phyloP scores from a whole-genome alignment of 2,113 vertebrate genomes.

The Archocentrus centrarchus region DNA sequence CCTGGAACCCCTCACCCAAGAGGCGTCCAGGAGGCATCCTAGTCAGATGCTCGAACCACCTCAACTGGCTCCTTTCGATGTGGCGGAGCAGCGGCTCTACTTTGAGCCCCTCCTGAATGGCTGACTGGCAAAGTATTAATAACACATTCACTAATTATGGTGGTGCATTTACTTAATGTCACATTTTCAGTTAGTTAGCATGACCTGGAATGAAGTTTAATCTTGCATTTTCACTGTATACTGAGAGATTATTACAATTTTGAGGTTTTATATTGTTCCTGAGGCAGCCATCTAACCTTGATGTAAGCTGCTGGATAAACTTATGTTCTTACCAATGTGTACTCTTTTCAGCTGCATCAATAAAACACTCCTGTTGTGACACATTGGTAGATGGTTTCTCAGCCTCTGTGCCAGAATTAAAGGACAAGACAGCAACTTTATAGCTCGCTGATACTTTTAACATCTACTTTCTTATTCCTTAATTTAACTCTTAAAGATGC shows the following conservation, averaged over 20 bases:
- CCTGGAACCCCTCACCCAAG: no score
- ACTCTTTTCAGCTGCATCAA: not conserved
- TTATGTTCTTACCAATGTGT: not conserved
- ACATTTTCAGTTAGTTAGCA: no score
- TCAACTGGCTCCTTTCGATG: no score
- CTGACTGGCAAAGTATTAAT: no score
- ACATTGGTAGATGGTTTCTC: not conserved
- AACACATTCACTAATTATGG: not conserved
- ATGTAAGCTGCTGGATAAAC: not conserved
- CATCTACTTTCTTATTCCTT: not conserved
- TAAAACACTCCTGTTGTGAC: not conserved
- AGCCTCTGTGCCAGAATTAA: not conserved
- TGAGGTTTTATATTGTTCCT: not conserved
- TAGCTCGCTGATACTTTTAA: not conserved
- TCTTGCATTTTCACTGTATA: not conserved
- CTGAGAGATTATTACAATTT: conserved; percentile 1
- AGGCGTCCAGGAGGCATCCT: no score
- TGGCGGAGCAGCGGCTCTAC: no score
- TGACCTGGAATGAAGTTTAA: not conserved
- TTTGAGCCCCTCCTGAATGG: no score
- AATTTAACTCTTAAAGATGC: no score
- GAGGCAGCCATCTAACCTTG: not conserved
- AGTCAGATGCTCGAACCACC: no score
- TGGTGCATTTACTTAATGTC: not conserved
- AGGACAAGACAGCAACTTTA: not conserved